phyloP scores from a whole-genome alignment of 2,113 vertebrate genomes.

The Calyptommatus sinebrachiatus region DNA sequence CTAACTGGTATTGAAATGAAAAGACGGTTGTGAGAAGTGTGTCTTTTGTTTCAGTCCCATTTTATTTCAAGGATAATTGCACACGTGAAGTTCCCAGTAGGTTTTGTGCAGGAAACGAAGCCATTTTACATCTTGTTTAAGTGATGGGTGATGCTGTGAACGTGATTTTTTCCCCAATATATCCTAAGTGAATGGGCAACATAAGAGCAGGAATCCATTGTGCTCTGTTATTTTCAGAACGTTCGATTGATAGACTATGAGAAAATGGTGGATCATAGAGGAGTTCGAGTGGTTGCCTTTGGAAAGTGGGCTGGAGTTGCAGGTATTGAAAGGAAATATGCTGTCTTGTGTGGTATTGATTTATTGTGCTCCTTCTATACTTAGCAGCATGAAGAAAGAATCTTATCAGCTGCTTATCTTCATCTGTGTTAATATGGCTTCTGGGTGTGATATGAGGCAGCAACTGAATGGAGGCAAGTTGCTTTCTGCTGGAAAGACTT shows the following conservation, averaged over 20 bases:
- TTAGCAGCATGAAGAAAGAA: no score
- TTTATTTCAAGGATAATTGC: not conserved
- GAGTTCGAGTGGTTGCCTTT: slow-evolving; percentile 91
- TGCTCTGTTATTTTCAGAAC: slow-evolving; percentile 76
- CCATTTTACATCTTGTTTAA: not conserved
- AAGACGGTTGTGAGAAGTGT: not conserved
- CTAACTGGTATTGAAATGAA: not conserved
- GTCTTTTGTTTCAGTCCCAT: not conserved
- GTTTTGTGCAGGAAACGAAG: not conserved
- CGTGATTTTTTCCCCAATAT: not conserved
- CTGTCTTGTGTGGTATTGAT: no score
- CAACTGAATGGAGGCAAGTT: no score
- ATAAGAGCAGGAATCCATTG: slow-evolving; percentile 38
- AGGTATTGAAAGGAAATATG: slow-evolving; percentile 74
- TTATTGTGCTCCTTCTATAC: no score
- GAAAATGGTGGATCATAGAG: slow-evolving; percentile 96
- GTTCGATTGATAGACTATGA: slow-evolving; percentile 97
- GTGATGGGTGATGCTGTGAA: not conserved
- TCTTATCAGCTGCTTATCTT: no score
- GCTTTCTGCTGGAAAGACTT: no score
- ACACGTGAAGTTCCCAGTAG: not conserved
- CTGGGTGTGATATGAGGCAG: no score
- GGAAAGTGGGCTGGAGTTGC: slow-evolving; percentile 98
- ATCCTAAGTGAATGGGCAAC: slow-evolving; percentile 15
- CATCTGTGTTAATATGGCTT: no score